Conservation (phyloP, 2,797 vertebrate species). For the Zenarchopterus dispar region DNA sequence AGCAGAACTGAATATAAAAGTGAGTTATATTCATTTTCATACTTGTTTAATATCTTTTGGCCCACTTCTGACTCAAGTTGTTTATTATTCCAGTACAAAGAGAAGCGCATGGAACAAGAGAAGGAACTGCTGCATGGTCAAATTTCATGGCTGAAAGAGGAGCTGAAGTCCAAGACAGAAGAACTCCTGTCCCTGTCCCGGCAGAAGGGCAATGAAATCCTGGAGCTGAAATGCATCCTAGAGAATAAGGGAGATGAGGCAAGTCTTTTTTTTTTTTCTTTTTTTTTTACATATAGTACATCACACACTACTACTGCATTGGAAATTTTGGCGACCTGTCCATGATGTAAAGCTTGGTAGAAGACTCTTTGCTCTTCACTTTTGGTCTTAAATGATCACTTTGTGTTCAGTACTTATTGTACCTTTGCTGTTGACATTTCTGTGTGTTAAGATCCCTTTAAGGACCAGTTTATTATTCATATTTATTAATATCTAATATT, state of each 20-base stretch:
- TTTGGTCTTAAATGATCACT: background rate
- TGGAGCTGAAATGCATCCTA: constrained; percentile 91
- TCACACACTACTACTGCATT: no score
- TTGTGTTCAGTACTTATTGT: background rate
- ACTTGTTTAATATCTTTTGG: background rate
- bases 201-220: constrained; percentile 92
- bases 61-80: background rate
- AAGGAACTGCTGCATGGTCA: constrained; percentile 91
- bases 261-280: constrained; percentile 24
- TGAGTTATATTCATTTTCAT: constrained; percentile 52
- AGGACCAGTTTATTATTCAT: background rate
- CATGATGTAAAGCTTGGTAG: no score
- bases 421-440: background rate
- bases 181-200: constrained; percentile 90
- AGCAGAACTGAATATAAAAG: constrained; percentile 93
- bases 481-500: constrained; percentile 5
- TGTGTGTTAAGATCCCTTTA: background rate
- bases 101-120: constrained; percentile 96
- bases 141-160: constrained; percentile 90
- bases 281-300: no score
- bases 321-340: no score
- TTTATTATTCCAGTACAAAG: constrained; percentile 85
- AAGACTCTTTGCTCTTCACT: no score
- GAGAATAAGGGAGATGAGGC: constrained; percentile 96
- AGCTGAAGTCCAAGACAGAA: constrained; percentile 94